Conservation (phyloP, 2,113 vertebrate species). For the Ciconia stormi region DNA sequence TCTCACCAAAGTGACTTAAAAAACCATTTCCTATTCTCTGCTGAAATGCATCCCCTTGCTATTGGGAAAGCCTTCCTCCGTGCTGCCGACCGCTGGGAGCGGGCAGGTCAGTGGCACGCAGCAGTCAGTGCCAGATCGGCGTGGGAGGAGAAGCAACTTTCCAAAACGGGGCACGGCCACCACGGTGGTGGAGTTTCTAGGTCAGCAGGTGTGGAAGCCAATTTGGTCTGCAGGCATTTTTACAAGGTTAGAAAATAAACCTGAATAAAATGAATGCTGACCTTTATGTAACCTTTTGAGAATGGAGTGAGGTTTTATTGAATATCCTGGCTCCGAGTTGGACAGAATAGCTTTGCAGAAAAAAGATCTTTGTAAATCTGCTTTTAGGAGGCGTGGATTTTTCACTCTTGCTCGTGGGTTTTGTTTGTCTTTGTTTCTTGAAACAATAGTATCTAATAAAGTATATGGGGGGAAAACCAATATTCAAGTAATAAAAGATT, state of each 20-base stretch:
- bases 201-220: conserved; percentile 59
- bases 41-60: neutral
- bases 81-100: fast-evolving
- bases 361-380: neutral
- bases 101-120: neutral
- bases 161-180: neutral
- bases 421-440: neutral
- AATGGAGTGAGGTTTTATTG: conserved; percentile 38
- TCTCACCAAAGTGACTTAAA: neutral
- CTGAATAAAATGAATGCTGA: conserved; percentile 44
- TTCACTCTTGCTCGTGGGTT: neutral
- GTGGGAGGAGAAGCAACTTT: neutral
- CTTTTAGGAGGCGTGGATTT: neutral
- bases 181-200: neutral
- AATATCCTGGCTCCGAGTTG: neutral
- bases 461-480: neutral
- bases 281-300: conserved; percentile 59
- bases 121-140: fast-evolving
- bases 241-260: conserved; percentile 61
- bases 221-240: conserved; percentile 50
- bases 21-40: neutral
- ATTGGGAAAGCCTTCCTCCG: neutral
- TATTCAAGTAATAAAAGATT: neutral
- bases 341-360: neutral
- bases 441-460: neutral